Percentiles rank a stretch among this genome's conserved stretches.
Conservation (phyloP, 2,797 vertebrate species). For the Sebastes steindachneri region DNA sequence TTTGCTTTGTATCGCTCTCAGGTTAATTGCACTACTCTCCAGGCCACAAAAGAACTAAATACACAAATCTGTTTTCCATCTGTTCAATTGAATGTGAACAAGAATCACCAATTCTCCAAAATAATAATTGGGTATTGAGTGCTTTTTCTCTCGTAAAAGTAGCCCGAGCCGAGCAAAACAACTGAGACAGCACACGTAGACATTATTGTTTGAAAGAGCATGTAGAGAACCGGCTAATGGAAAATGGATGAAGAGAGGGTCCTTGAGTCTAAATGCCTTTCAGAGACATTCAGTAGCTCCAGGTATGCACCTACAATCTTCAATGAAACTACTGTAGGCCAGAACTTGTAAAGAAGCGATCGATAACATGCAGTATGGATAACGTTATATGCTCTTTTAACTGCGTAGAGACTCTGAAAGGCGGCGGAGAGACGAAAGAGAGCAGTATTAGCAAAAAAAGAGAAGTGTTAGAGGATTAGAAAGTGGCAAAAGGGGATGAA, state of each 20-base stretch:
- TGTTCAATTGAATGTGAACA: background rate
- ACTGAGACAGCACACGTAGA: background rate
- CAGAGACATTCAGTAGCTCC: constrained; percentile 11
- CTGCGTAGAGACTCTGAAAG: background rate
- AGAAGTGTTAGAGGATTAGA: constrained; percentile 10
- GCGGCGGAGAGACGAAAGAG: background rate
- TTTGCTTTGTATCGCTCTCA: background rate
- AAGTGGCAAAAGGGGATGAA: constrained; percentile 15
- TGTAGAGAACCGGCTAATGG: background rate
- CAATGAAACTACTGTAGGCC: background rate
- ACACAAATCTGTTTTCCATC: background rate
- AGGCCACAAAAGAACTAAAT: background rate
- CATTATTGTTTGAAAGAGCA: background rate
- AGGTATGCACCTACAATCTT: background rate
- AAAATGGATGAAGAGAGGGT: background rate
- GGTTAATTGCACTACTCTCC: background rate
- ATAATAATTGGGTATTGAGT: background rate
- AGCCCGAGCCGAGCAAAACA: background rate
- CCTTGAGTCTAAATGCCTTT: constrained; percentile 11
- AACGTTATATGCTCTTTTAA: constrained; percentile 1
- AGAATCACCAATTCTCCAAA: background rate
- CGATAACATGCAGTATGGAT: background rate
- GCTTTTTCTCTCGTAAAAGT: background rate
- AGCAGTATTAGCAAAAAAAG: background rate
- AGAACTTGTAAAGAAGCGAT: background rate